Evolutionary conservation across 2,797 vertebrate species (phyloP).

Genomic region (Sebastes taczanowskii): DNA sequence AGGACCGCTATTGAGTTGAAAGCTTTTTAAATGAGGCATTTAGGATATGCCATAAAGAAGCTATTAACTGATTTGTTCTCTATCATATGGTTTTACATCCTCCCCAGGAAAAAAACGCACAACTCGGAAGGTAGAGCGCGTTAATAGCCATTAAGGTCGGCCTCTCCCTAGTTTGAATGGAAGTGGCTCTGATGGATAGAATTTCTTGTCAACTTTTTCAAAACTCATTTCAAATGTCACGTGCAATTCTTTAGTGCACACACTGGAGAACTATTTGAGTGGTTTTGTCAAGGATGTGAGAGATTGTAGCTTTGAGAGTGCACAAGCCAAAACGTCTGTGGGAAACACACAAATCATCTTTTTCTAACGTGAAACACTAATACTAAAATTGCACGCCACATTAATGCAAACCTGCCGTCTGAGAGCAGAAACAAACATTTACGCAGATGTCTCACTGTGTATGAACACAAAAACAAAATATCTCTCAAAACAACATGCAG

Average conservation of each 20-base stretch:
- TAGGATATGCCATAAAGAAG: conserved; percentile 58
- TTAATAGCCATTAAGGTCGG: conserved; percentile 30
- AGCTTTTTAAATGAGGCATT: conserved; percentile 67
- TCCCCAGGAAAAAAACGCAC: conserved; percentile 27
- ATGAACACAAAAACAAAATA: not conserved
- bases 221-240: conserved; percentile 49
- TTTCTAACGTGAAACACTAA: not conserved
- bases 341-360: not conserved
- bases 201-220: conserved; percentile 33
- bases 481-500: not conserved
- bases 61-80: conserved; percentile 68
- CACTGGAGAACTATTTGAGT: conserved; percentile 13
- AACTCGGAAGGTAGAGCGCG: conserved; percentile 20
- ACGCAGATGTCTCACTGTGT: not conserved
- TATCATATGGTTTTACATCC: conserved; percentile 49
- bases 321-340: conserved; percentile 1
- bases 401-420: conserved; percentile 7
- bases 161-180: conserved; percentile 11
- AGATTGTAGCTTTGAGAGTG: conserved; percentile 14
- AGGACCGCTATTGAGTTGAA: conserved; percentile 53
- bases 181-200: conserved; percentile 21
- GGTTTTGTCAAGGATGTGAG: conserved; percentile 19
- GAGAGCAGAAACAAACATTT: not conserved
- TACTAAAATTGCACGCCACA: conserved; percentile 1
- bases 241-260: conserved; percentile 40